phyloP scores from a whole-genome alignment of 2,113 vertebrate species.

The Malurus alboscapulatus region DNA sequence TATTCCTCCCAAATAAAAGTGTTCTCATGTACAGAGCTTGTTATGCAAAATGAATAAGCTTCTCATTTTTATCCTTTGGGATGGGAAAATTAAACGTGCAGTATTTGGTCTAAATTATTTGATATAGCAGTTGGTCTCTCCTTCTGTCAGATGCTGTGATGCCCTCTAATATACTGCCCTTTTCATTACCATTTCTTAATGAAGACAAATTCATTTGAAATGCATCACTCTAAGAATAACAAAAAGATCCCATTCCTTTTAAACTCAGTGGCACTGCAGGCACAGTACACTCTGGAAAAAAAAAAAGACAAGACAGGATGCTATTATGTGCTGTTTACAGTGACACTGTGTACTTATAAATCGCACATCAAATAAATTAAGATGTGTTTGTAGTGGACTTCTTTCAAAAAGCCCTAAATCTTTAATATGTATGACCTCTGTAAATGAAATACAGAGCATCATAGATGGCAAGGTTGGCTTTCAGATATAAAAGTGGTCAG shows the following conservation, averaged over 20 bases:
- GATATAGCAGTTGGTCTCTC: background rate
- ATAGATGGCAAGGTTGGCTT: background rate
- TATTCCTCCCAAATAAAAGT: background rate
- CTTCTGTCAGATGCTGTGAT: background rate
- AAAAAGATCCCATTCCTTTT: background rate
- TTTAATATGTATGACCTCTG: background rate
- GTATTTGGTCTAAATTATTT: background rate
- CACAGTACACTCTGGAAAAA: background rate
- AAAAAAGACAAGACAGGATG: background rate
- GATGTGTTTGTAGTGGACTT: background rate
- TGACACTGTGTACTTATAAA: background rate
- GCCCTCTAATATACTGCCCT: background rate
- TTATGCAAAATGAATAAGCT: background rate
- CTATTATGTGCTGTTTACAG: background rate
- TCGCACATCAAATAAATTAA: background rate
- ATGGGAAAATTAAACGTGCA: background rate
- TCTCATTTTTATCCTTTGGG: background rate
- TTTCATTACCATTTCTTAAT: background rate
- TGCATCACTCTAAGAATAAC: background rate
- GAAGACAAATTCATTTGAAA: background rate
- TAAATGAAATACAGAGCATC: background rate
- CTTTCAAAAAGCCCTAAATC: background rate
- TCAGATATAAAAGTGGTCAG: background rate
- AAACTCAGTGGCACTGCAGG: background rate
- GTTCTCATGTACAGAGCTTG: background rate